phyloP scores from a whole-genome alignment of 1,140 invertebrate species.

The Orius insidiosus region DNA sequence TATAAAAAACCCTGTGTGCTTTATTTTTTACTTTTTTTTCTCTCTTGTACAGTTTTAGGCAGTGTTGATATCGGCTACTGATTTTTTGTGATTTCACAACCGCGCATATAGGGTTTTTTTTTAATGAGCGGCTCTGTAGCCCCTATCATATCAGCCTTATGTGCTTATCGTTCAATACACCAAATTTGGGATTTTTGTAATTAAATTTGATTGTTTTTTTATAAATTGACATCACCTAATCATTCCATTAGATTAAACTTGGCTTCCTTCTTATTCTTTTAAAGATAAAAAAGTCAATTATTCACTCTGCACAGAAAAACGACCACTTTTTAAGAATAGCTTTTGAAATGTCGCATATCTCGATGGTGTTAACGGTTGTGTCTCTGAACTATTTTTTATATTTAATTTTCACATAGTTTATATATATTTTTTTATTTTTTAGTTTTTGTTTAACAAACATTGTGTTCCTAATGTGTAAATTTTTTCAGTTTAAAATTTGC shows the following conservation, averaged over 20 bases:
- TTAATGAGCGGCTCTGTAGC: slow-evolving; percentile 9
- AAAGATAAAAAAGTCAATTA: background rate
- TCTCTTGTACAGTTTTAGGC: slow-evolving; percentile 9
- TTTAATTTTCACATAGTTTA: slow-evolving; percentile 5
- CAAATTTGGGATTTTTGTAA: slow-evolving; percentile 2
- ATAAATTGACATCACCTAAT: background rate
- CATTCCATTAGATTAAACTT: background rate
- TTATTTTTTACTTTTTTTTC: slow-evolving; percentile 6
- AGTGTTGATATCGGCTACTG: slow-evolving; percentile 13
- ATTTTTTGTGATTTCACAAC: background rate
- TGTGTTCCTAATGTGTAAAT: slow-evolving; percentile 4
- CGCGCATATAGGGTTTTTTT: no score
- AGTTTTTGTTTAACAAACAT: slow-evolving; percentile 4
- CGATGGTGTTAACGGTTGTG: background rate
- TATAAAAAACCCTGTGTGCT: slow-evolving; percentile 5
- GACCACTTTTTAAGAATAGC: background rate
- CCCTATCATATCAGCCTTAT: slow-evolving; percentile 12
- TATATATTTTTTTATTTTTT: slow-evolving; percentile 7
- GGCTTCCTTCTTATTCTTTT: background rate
- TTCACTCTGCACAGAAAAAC: background rate
- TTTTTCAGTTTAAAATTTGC: slow-evolving; percentile 5
- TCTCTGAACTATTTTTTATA: background rate
- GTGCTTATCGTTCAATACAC: slow-evolving; percentile 3
- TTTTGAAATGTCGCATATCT: slow-evolving; percentile 6
- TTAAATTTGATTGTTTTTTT: background rate